Base-by-base conservation (phyloP, 2,113 vertebrate species). In the Bos javanicus region DNA sequence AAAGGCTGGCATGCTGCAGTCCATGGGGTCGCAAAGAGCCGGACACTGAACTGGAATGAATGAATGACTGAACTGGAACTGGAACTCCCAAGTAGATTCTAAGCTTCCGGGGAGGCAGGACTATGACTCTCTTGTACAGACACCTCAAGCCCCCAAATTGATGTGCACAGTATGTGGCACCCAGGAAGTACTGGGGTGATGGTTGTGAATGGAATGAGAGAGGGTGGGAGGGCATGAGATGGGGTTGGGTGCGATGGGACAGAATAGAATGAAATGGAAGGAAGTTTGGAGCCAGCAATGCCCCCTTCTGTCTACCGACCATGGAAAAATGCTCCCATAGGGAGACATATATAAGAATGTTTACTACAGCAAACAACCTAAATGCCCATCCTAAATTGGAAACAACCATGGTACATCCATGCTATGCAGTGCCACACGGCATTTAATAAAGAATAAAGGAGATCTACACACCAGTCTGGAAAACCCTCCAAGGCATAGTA, bases 401-500 rank as follows among this genome's bases (percentile, higher is more conserved):
- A 36, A 56, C 52, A 83, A n/a, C 62, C 84, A 19, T 2, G 14
- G 83, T 9, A 14, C 25, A 39, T 2, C 62, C 48, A 52, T 0
- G 23, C n/a, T 30, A 6, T 1, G 2, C 64, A 64, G 13, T 1
- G 19, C 78, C 87, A 15, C 1, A 5, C 21, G 16, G 52, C 46
- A 57, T 80, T 50, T 92, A 57, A 89, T 28, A 23, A 84, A 84
- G 90, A 85, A 90, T 1, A n/a, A 76, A 62, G 87, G 30, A 90
- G 62, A 14, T 43, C 92, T 80, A 59, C 30, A 48, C 3, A 2
- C 82, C 93, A 30, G 13, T 5, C 6, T 17, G 13, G 71, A 64
- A n/a, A 52, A 46, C 71, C 52, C 96, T 96, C 90, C 11, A 10
- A 92, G 84, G 80, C 30, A 74, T 5, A 74, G 83, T 64, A 60